Base-by-base conservation (phyloP, 2,888 invertebrate species). In the Chymomyza procnemis region DNA sequence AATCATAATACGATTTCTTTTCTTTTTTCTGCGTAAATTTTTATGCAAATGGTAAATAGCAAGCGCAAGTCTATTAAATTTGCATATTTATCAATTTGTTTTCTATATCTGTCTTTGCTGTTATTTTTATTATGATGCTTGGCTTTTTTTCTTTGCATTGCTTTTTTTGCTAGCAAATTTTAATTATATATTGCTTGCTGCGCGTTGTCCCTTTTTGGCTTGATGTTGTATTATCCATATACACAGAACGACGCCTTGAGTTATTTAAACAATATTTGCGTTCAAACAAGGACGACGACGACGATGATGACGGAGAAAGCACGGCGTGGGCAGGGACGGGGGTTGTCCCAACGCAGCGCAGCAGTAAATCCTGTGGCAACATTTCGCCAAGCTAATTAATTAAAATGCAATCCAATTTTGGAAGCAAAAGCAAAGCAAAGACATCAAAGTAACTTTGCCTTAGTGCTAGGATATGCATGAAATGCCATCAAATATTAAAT, bases 21-120 rank as follows among this genome's bases (percentile, higher is more conserved):
- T 65, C 60, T 65, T 64, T 61, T 66, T 58, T 67, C 62, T 73
- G 66, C 66, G 68, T 67, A 74, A 78, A 85, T 85, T 85, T 80
- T 41, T 12, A 18, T 82, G 85, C 79, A 85, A 85, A 85, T 78
- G 70, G 64, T 68, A 69, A 71, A 72, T 67, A 18, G 50, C 50
- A 16, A 12, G 21, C 14, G 21, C 14, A 61, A 78, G 81, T 76
- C 84, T 82, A 82, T 82, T 82, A 83, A 80, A 82, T 82, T 82
- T 85, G 79, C 84, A 82, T 82, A 80, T 80, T 85, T 85, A 84
- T 85, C 79, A 82, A 85, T 82, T 85, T 83, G 73, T 75, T 71
- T 71, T 69, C 76, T 76, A 79, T 82, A 70, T 76, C 75, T 75
- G 71, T 66, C 76, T 67, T 56, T 55, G 5, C 18, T 52, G 52